Base-by-base conservation (phyloP, 2,888 invertebrate genomes). In the Tetheella fluctuosa region DNA sequence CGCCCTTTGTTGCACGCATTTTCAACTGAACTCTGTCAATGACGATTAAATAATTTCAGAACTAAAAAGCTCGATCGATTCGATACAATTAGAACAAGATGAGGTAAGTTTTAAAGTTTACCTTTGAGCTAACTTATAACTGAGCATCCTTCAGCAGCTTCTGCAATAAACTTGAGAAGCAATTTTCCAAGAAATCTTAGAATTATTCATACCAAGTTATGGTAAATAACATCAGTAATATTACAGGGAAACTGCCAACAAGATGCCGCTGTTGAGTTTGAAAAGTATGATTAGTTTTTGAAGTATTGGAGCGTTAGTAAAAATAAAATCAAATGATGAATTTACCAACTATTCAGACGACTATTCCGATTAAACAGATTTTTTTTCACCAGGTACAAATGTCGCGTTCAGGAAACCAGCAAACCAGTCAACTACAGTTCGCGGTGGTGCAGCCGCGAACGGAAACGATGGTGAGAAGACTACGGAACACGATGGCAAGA, bases 401-500 rank as follows among this genome's bases (percentile, higher is more conserved):
- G 96, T 97, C 13, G 97, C 97, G 1, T 96, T 95, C 76, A 94
- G 97, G 58, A 97, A 97, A 83, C 98, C 98, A 1, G 96, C 97
- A 0, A 98, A 98, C 89, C 98, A 98, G 88, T 98, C 98, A 59
- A 97, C 97, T 0, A 96, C 97, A 0, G 97, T 97, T 0, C 94
- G 98, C 39, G 97, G 97, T 1, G 98, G 98, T 1, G 95, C 95
- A 6, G 96, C 97, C 0, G 94, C 94, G 59, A 97, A 97, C 81
- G 98, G 97, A 15, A 98, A 98, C 80, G 98, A 98, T 79, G 98
- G 98, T 1, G 97, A 97, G 83, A 94, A 94, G 70, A 95, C 96
- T 64, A 95, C 97, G 42, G 96, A 97, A 63, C 97, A 98, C 79
- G 98, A 98, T 74, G 97, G 97, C 15, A 96, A 96, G 81, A 94